Evolutionary conservation across 2,113 vertebrate species (phyloP), one percentile per base, ranked within the genome.

Genomic region (Rhea americana): DNA sequence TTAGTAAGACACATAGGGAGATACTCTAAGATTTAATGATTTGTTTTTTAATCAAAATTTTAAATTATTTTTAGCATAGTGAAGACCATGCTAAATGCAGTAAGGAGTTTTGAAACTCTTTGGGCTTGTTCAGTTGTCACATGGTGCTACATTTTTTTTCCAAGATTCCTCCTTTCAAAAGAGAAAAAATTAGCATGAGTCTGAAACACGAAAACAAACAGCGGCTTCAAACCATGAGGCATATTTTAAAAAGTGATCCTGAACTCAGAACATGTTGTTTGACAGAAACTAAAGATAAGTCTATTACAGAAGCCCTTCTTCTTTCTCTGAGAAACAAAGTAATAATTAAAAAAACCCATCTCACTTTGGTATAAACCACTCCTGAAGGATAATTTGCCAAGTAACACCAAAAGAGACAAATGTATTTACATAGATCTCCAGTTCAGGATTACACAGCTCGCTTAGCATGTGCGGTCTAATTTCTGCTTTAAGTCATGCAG

Each of bases 1-100:
- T 95, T 94, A 97, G 85, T 79, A 91, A 84, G 76, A 89, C 48
- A 28, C 81, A 89, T 50, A 63, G 53, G 62, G 92, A 95, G 77
- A 80, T 75, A 85, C 63, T 93, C 74, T 61, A 81, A 90, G 94
- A 73, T 92, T 95, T 94, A 94, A 74, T 80, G 41, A 76, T 9
- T 30, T 37, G 58, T 94, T 96, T 96, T 94, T 93, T 59, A 96
- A 96, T 94, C 66, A 94, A 95, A 35, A 35, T 35, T 35, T 35
- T 35, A 35, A 72, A n/a, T 48, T 87, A 45, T 76, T 79, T 25
- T 65, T 58, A 82, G 5, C 9, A n/a, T 73, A 58, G 4, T 58
- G n/a, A 77, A 66, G 21, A 21, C 9, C 37, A 5, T 45, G 8
- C 2, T 76, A 88, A 93, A 63, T 51, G 4, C 18, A 74, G 20